Conservation (phyloP, 2,113 vertebrate genomes). For the Mystacornis crossleyi region DNA sequence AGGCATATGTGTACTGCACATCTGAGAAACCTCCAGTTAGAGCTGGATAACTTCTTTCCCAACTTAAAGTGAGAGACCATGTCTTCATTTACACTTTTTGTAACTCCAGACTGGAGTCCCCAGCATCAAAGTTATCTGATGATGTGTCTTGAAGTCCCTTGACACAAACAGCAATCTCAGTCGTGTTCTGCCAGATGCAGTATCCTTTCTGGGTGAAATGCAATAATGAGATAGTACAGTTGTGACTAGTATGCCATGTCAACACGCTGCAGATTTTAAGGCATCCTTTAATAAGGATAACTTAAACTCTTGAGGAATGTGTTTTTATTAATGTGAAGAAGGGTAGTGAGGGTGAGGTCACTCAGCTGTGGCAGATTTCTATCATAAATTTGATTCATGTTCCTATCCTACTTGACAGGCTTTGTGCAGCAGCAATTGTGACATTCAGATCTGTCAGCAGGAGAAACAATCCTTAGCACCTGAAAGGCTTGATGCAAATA, state of each 20-base stretch:
- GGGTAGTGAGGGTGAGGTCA: neutral
- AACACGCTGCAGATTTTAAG: neutral
- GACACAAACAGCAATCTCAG: neutral
- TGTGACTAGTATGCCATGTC: neutral
- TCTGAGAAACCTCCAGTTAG: neutral
- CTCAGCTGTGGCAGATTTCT: neutral
- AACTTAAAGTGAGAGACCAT: neutral
- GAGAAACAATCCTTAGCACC: constrained; percentile 23
- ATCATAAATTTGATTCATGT: constrained; percentile 2
- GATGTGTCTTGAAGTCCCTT: neutral
- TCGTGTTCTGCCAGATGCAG: neutral
- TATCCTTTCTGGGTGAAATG: neutral
- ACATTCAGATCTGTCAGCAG: constrained; percentile 8
- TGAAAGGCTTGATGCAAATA: constrained; percentile 15
- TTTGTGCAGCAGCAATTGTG: neutral
- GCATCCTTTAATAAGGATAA: neutral
- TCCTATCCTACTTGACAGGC: constrained; percentile 7
- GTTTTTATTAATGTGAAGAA: neutral
- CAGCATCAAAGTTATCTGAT: neutral
- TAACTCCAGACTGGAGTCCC: neutral
- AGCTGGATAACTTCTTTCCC: neutral
- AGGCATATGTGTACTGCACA: neutral
- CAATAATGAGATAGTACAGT: neutral
- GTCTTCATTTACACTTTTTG: neutral
- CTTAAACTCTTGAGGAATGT: neutral